Conservation (phyloP, 37 sponge, comb jelly and placozoan species). For the Hormiphora californensis region DNA sequence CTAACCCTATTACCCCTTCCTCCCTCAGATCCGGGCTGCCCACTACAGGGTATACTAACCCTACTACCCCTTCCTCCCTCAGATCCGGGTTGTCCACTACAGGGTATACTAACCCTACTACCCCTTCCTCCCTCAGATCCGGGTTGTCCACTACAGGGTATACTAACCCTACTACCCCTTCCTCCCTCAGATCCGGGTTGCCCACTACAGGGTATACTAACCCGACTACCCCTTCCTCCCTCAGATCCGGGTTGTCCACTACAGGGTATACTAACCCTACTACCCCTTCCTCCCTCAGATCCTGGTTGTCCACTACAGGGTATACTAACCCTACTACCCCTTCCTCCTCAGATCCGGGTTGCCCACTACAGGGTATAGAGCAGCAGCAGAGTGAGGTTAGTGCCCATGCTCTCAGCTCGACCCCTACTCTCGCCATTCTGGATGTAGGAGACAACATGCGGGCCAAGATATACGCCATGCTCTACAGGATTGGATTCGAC, state of each 20-base stretch:
- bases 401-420: conserved; percentile 57
- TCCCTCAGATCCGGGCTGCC: too few species aligned
- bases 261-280: neutral
- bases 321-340: neutral
- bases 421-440: conserved; percentile 69
- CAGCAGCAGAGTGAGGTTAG: conserved; percentile 46
- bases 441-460: conserved; percentile 93
- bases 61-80: too few species aligned
- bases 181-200: too few species aligned
- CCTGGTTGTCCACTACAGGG: neutral
- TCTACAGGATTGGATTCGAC: conserved; percentile 71
- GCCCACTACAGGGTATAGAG: conserved; percentile 70
- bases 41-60: too few species aligned
- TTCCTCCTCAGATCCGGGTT: conserved; percentile 55
- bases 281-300: neutral
- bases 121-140: too few species aligned
- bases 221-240: neutral
- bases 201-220: neutral
- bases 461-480: conserved; percentile 90
- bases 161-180: too few species aligned
- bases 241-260: neutral
- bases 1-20: too few species aligned
- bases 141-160: too few species aligned
- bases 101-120: too few species aligned
- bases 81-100: too few species aligned